Evolutionary conservation across 2,797 vertebrate genomes (phyloP), one percentile per base, ranked within the genome.

Genomic region (Pseudomugil tenellus): DNA sequence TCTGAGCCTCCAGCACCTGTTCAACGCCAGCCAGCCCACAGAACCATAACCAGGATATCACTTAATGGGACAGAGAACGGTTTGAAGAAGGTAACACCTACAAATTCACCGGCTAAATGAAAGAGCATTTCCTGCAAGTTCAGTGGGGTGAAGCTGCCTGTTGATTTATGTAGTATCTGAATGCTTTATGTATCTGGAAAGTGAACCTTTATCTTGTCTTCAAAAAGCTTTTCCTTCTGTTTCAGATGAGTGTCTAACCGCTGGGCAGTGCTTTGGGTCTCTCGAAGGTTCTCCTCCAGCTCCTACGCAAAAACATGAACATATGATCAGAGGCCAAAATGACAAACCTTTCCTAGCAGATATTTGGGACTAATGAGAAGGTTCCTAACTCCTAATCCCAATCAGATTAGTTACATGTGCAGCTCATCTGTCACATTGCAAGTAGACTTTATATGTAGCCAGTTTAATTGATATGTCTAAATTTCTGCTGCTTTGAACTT

Each of bases 121-220:
- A 6, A 34, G 13, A 58, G 32, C 57, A 35, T 57, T 61, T 67
- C 56, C 66, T 60, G 43, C 41, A 12, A 28, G 35, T 31, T 39
- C 7, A 31, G 21, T 9, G 35, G 19, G 49, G 32, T 21, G 7
- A 14, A 69, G 46, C 6, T 58, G 19, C 14, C 48, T 49, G 67
- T 13, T 39, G 10, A 49, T 63, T 51, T 32, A 53, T 6, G 28
- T 52, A 26, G 39, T 11, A 3, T 41, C 10, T 37, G 31, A 1
- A 19, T 17, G 29, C 8, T 43, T 25, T 23, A 28, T 48, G 39
- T 64, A 37, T 63, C 59, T 8, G 61, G 7, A 69, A 48, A 70
- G 43, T 14, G 13, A 68, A 98, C 98, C 96, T 98, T 98, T 85
- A 98, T 96, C 89, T 97, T 99, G 80, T 99, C 98, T 76, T 98